Base-by-base conservation (phyloP, 2,113 vertebrate genomes). In the Chroicocephalus ridibundus region DNA sequence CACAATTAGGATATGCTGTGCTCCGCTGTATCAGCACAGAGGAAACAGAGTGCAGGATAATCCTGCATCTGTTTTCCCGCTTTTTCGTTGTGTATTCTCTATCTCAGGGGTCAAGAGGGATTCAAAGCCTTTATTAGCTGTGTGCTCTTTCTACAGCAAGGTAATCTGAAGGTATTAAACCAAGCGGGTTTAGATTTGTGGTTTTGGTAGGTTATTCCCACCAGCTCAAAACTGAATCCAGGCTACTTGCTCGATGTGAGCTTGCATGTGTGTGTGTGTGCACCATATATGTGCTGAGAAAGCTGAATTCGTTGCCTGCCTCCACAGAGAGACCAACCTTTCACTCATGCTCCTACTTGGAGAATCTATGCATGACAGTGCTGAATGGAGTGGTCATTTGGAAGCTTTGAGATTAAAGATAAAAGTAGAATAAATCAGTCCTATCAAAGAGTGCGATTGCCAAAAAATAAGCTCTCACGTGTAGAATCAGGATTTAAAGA, bases 121-220 rank as follows among this genome's bases (percentile, higher is more conserved):
- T 94, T 94, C 57, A 77, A 65, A 94, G 38, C 46, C 29, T 77
- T 95, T 92, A 90, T 88, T 94, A 80, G 47, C 64, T 83, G 11
- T 77, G 40, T 92, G 40, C 21, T 68, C 8, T 79, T 93, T 82
- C 75, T 90, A 47, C 57, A 78, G 74, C 42, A 34, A 64, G 12
- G 44, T 91, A 86, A 84, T 68, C 38, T 60, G 47, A 81, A 75
- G 47, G 38, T 82, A 79, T 94, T 95, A 75, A 86, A 66, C 1
- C 10, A 69, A 90, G 51, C 57, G 16, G 17, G n/a, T 55, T 88
- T 60, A 62, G 44, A 64, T 93, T 71, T 94, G 38, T 86, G 38
- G 13, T 2, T 92, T 83, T 49, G 26, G 31, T 72, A 64, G 32
- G 24, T 65, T 81, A 40, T 75, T 89, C 49, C 57, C 38, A 72